Percentiles rank a stretch among this genome's conserved stretches.
These are phyloP conservation scores for Listronotus bonariensis DNA, from an alignment of 1,140 invertebrate genomes.

Conservation along the genomic window DNA sequence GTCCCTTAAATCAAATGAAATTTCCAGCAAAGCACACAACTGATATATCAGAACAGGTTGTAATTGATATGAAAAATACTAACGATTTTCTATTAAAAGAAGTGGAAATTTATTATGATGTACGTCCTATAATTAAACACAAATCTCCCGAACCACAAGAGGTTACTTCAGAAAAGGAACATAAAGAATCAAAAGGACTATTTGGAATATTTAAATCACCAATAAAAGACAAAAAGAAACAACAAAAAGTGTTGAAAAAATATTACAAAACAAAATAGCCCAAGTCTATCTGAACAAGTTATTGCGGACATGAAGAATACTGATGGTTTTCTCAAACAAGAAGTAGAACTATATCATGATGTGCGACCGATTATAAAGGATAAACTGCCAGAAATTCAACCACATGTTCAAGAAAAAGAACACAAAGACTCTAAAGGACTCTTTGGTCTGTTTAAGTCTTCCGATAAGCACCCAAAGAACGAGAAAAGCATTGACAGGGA, in stretches of 20 bases:
- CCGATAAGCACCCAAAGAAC: not conserved
- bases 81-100: slow-evolving; percentile 18
- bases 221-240: slow-evolving; percentile 21
- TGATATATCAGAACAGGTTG: too few species aligned
- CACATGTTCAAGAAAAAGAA: not conserved
- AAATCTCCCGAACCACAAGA: not conserved
- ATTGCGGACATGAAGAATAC: slow-evolving; percentile 37
- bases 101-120: slow-evolving; percentile 28
- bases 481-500: slow-evolving; percentile 21
- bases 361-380: slow-evolving; percentile 20
- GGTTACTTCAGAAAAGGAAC: slow-evolving; percentile 1
- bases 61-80: slow-evolving; percentile 5
- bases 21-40: too few species aligned
- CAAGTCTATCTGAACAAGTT: slow-evolving; percentile 24
- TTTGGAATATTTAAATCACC: slow-evolving; percentile 19
- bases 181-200: slow-evolving; percentile 17
- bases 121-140: not conserved
- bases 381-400: not conserved
- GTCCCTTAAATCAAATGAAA: not conserved
- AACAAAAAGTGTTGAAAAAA: slow-evolving; percentile 28
- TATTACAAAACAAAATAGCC: slow-evolving; percentile 16
- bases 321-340: slow-evolving; percentile 37
- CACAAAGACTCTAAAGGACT: slow-evolving; percentile 12
- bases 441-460: slow-evolving; percentile 5
- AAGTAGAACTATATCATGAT: slow-evolving; percentile 42